Conservation (phyloP, 2,113 vertebrate species). For the Seriola aureovittata region DNA sequence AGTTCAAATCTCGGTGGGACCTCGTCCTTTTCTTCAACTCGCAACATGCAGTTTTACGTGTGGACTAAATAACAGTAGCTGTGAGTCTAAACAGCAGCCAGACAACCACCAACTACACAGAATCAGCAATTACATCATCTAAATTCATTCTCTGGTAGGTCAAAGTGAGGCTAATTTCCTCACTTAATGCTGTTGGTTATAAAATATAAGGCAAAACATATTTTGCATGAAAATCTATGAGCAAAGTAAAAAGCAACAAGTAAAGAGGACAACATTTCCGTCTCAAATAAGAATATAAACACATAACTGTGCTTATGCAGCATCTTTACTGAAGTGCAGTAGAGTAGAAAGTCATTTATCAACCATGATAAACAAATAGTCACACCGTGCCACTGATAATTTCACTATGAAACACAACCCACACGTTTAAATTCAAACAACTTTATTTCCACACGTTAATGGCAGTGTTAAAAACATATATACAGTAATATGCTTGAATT, state of each 20-base stretch:
- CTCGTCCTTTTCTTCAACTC: slow-evolving; percentile 75
- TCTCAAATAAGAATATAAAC: no score
- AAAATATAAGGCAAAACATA: no score
- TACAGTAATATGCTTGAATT: slow-evolving; percentile 28
- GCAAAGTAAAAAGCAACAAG: background rate
- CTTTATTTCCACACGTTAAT: slow-evolving; percentile 64
- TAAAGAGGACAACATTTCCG: background rate
- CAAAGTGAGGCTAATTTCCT: no score
- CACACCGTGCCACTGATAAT: background rate
- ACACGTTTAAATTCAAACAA: slow-evolving; percentile 29
- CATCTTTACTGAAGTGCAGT: background rate
- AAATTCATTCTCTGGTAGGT: no score
- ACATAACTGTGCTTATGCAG: background rate
- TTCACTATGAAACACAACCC: background rate
- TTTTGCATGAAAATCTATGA: no score
- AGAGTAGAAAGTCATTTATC: background rate
- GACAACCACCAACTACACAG: background rate
- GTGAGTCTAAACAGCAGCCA: background rate
- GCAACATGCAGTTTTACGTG: background rate
- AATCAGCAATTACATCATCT: no score
- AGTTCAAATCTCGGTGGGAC: slow-evolving; percentile 92
- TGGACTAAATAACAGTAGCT: no score
- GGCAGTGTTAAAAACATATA: slow-evolving; percentile 41
- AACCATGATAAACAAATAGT: background rate
- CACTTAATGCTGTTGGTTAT: no score